Percentiles rank a stretch among this genome's conserved stretches.
Evolutionary conservation across 2,797 vertebrate genomes (phyloP).

Genomic region (Balearica regulorum): DNA sequence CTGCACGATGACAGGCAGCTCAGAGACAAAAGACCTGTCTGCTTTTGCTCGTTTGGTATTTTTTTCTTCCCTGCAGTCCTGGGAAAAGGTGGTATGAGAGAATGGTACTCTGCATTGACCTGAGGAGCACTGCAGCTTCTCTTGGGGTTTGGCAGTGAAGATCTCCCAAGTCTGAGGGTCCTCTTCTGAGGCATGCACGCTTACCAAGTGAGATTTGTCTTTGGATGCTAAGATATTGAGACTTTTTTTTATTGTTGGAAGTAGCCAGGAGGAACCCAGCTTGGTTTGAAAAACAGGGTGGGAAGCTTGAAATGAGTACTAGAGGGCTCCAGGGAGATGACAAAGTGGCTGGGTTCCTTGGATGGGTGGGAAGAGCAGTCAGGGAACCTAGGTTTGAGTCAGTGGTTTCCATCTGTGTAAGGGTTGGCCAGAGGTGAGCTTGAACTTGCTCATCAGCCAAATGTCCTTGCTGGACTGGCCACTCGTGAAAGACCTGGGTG

Average conservation of each 20-base stretch:
- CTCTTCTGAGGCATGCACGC: background rate
- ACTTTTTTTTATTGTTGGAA: background rate
- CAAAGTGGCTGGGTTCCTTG: slow-evolving; percentile 31
- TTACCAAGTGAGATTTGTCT: background rate
- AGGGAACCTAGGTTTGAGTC: slow-evolving; percentile 52
- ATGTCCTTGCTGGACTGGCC: background rate
- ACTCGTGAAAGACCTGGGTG: background rate
- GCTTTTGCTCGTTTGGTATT: background rate
- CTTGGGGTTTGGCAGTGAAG: background rate
- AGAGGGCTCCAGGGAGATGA: slow-evolving; percentile 43
- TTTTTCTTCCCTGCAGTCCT: background rate
- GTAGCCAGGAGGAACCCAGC: background rate
- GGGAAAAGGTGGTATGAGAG: background rate
- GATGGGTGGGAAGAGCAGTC: slow-evolving; percentile 23
- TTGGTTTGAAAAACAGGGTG: slow-evolving; percentile 10
- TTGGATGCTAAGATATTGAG: background rate
- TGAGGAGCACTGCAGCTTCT: background rate
- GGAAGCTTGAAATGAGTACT: background rate
- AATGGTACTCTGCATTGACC: background rate
- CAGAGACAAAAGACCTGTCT: background rate
- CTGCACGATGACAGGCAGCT: background rate
- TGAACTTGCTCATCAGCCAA: background rate
- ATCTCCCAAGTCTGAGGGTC: background rate
- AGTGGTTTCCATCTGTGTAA: slow-evolving; percentile 57
- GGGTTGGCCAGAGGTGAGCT: slow-evolving; percentile 70